A percentile compares a stretch with the other conserved stretches of the same genome.
Evolutionary conservation across 2,113 vertebrate species (phyloP).

Genomic region (Stictonetta naevosa): DNA sequence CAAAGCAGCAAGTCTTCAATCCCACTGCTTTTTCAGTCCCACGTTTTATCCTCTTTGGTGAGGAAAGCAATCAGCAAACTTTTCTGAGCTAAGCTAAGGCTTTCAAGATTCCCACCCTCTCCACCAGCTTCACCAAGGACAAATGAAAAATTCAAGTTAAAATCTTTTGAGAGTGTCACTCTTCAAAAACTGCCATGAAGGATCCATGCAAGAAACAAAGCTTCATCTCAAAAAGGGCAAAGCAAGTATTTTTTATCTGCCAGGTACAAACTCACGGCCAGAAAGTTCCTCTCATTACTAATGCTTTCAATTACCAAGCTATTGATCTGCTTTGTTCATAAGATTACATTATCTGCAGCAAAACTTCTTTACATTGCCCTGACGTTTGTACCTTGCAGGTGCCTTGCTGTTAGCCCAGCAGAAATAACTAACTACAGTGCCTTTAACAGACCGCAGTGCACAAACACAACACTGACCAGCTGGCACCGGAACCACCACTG

Average conservation of each 20-base stretch:
- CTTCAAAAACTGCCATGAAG: background rate
- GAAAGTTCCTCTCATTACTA: background rate
- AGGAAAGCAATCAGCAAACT: background rate
- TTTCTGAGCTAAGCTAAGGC: background rate
- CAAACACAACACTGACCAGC: constrained; percentile 82
- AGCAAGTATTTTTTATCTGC: background rate
- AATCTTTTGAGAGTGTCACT: background rate
- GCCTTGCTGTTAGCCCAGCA: background rate
- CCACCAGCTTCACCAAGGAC: background rate
- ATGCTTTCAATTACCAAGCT: background rate
- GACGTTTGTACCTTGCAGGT: rapidly evolving
- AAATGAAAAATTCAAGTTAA: background rate
- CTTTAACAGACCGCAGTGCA: background rate
- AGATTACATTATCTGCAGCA: background rate
- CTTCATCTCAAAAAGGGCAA: background rate
- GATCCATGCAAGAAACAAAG: background rate
- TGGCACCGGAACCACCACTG: constrained; percentile 91
- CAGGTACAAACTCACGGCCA: background rate
- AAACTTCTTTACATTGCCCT: rapidly evolving
- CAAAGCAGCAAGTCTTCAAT: background rate
- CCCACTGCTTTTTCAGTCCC: background rate
- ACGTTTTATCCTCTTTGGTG: background rate
- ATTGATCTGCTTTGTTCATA: background rate
- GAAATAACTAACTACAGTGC: background rate
- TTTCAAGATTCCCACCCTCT: background rate